Percentiles rank a stretch among this genome's conserved stretches.
Evolutionary conservation across 2,113 vertebrate genomes (phyloP).

Genomic region (Sturnus vulgaris): DNA sequence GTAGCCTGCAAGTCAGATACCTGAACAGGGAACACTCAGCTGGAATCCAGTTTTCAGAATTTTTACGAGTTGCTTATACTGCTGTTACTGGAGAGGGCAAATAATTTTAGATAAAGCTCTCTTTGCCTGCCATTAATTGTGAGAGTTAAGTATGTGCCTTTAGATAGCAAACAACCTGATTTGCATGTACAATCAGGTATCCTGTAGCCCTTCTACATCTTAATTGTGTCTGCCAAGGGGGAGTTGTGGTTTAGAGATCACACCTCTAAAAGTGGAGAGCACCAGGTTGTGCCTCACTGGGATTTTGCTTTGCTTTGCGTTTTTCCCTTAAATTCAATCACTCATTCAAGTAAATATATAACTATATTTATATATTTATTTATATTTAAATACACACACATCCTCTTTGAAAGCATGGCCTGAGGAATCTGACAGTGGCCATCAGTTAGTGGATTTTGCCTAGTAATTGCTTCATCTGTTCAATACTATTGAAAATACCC

Average conservation of each 20-base stretch:
- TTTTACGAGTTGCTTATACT: not conserved
- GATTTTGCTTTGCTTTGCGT: not conserved
- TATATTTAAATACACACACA: not conserved
- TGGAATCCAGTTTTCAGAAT: not conserved
- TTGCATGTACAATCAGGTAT: not conserved
- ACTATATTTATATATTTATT: not conserved
- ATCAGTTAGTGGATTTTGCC: slow-evolving; percentile 59
- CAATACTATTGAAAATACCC: slow-evolving; percentile 59
- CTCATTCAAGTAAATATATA: not conserved
- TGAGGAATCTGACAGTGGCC: slow-evolving; percentile 41
- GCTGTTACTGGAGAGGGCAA: not conserved
- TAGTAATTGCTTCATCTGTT: slow-evolving; percentile 49
- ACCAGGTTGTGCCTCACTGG: not conserved
- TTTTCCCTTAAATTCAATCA: not conserved
- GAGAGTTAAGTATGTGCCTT: not conserved
- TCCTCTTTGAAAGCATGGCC: not conserved
- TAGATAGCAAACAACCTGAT: not conserved
- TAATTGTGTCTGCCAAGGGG: not conserved
- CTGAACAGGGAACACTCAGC: not conserved
- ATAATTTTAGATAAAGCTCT: not conserved
- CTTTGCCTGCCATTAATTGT: not conserved
- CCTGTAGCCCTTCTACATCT: not conserved
- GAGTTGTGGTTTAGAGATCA: not conserved
- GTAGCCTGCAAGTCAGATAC: not conserved
- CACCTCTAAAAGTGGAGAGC: not conserved